A percentile compares a stretch with the other conserved stretches of the same genome.
Evolutionary conservation across 2,797 vertebrate genomes (phyloP).

Genomic region (Chaunax sp.): DNA sequence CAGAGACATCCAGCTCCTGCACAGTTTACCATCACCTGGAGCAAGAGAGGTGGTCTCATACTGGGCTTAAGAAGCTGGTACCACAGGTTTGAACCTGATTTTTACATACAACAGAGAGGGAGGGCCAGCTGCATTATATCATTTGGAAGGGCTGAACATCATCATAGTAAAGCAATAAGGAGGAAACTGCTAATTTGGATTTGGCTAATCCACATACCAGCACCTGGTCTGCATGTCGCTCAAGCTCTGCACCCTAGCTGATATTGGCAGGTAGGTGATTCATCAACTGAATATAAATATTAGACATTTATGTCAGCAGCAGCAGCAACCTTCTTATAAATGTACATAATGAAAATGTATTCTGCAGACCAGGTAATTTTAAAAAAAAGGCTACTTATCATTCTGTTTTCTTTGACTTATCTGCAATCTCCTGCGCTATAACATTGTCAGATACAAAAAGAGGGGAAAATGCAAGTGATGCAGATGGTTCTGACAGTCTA

Average conservation of each 20-base stretch:
- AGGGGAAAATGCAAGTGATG: conserved; percentile 51
- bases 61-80: conserved; percentile 36
- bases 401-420: conserved; percentile 18
- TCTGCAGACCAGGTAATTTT: not conserved
- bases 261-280: conserved; percentile 17
- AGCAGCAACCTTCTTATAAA: conserved; percentile 10
- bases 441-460: conserved; percentile 53
- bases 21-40: conserved; percentile 58
- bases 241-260: too few relatives aligned
- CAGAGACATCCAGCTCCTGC: conserved; percentile 53
- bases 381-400: conserved; percentile 9
- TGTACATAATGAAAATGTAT: not conserved
- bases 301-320: conserved; percentile 12
- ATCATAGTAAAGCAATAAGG: conserved; percentile 38
- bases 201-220: conserved; percentile 50
- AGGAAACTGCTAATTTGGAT: conserved; percentile 48
- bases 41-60: conserved; percentile 37
- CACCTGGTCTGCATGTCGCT: conserved; percentile 46
- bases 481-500: conserved; percentile 65
- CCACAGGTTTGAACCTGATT: conserved; percentile 30
- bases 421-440: conserved; percentile 43
- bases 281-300: conserved; percentile 16
- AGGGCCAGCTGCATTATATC: conserved; percentile 31
- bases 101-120: conserved; percentile 25
- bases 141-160: conserved; percentile 45